Evolutionary conservation across 1,140 invertebrate genomes (phyloP).

Genomic region (Macrocentrus cingulum): DNA sequence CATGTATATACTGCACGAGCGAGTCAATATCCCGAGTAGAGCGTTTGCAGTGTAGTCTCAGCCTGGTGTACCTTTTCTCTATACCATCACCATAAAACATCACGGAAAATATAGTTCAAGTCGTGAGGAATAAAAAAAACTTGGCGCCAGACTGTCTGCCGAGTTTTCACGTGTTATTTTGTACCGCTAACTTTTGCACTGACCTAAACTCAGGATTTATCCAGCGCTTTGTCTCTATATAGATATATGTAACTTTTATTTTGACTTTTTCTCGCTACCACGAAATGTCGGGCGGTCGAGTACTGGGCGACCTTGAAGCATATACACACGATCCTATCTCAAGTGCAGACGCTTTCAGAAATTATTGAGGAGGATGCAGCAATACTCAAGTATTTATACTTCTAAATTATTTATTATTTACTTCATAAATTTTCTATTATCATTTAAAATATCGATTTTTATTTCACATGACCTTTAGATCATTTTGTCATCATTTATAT

Average conservation of each 20-base stretch:
- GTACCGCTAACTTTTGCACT: background rate
- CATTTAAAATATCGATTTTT: too few relatives aligned
- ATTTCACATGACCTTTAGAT: too few relatives aligned
- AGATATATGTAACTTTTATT: background rate
- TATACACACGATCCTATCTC: conserved; percentile 10
- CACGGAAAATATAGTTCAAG: conserved; percentile 6
- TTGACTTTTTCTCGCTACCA: background rate
- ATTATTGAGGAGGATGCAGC: background rate
- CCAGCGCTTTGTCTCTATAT: background rate
- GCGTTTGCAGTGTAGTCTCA: background rate
- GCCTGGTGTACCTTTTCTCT: too few relatives aligned
- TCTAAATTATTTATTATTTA: background rate
- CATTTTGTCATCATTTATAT: too few relatives aligned
- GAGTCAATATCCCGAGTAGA: conserved; percentile 11
- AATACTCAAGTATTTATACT: background rate
- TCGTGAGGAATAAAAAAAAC: background rate
- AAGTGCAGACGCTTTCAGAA: conserved; percentile 2
- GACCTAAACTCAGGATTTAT: background rate
- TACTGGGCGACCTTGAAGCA: conserved; percentile 17
- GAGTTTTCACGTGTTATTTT: background rate
- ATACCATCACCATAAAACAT: conserved; percentile 1
- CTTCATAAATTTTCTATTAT: too few relatives aligned
- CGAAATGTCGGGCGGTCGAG: conserved; percentile 7
- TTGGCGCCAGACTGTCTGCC: conserved; percentile 13
- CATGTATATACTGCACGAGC: background rate